Base-by-base conservation (phyloP, 1,140 invertebrate species). In the Drosophila gunungcola region DNA sequence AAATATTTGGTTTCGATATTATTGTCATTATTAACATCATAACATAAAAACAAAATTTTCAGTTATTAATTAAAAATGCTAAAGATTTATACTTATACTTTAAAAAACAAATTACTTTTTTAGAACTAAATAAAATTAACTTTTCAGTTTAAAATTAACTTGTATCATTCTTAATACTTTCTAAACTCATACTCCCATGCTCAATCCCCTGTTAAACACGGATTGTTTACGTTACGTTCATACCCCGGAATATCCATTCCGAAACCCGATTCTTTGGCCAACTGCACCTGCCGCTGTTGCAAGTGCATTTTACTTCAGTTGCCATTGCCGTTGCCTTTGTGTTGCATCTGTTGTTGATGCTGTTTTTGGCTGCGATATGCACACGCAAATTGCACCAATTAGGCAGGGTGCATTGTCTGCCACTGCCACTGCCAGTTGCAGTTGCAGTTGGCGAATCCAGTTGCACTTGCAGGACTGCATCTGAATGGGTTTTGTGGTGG, bases 321-420 rank as follows among this genome's bases (percentile, higher is more conserved):
- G 78, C 73, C 63, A 81, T 81, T 81, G 78, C 73, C 56, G 62
- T 72, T 64, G 78, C 73, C 63, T 80, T 81, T 81, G 78, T 82
- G 73, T 82, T 82, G 79, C 80, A 73, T 57, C 65, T 62, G 82
- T 70, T 76, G 55, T 48, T 77, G 61, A 9, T 72, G 54, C 16
- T 56, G 41, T 21, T 65, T 74, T 56, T 79, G 76, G 65, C 70
- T 78, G 64, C 64, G 70, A 84, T 80, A 89, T 89, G 85, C 84
- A 89, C 84, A 84, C 80, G 73, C 84, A 89, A 89, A 89, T 89
- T 89, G 85, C 80, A 77, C 61, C 84, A 89, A 89, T 89, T 89
- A 89, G 85, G 80, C 75, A 70, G 73, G 69, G 48, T 58, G 79
- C 73, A 88, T 88, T 81, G 76, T 46, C 80, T 73, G 80, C 43